Evolutionary conservation across 2,888 invertebrate species (phyloP), one percentile per base, ranked within the genome.

Genomic region (Oeneis ivallda): DNA sequence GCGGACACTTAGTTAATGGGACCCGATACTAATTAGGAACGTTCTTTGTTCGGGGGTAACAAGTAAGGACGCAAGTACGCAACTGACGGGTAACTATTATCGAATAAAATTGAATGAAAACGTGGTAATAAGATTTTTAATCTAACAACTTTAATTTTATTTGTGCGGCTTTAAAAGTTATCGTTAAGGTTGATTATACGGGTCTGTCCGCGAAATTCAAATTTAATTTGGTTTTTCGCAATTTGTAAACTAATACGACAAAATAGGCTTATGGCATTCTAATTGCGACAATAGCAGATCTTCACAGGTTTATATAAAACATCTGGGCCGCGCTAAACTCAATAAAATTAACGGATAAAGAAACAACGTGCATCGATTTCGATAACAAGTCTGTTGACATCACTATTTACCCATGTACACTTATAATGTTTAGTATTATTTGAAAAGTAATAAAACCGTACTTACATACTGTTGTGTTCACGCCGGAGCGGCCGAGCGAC

Each of bases 401-500:
- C 53, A 53, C 53, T 53, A 32, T n/a, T 53, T n/a, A 15, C 43
- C 32, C n/a, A 1, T 53, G 53, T 53, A 53, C 32, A 4, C 53
- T 61, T 56, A 32, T 58, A 49, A 63, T 72, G 72, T 73, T 75
- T 73, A 68, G 67, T 67, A 73, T 69, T 69, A 70, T 70, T 70
- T 72, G 76, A 75, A 74, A 74, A 72, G 74, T 74, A 71, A 71
- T 67, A 69, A 71, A 67, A 54, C 45, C 54, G 59, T 86, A 89
- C 87, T 88, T 76, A 89, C 88, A 81, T 88, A 89, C 88, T 88
- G 81, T 72, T 72, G 75, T 77, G 73, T 72, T 47, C 68, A 75
- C 78, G 78, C 71, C 78, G 77, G 67, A 37, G 68, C 73, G 70
- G 77, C 67, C 43, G 68, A 72, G 70, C 72, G 74, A 75, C 81